These are phyloP conservation scores for Periophthalmodon schlosseri DNA, from an alignment of 2,113 vertebrate genomes.

Conservation along the genomic window DNA sequence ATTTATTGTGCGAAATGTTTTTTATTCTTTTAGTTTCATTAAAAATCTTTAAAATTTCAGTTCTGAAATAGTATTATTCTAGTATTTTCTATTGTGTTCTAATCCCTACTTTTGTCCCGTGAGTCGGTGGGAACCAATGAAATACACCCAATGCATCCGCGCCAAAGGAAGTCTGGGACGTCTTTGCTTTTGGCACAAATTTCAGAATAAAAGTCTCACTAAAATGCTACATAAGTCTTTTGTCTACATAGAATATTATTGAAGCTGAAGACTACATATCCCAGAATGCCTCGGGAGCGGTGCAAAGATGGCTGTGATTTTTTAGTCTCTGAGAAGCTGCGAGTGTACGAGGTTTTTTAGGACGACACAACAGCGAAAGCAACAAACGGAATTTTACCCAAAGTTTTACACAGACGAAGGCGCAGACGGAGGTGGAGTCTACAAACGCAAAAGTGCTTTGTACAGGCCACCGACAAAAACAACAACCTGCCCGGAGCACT, in stretches of 20 bases:
- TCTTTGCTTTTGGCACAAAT: conserved; percentile 64
- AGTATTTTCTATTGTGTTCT: conserved; percentile 40
- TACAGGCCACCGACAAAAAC: conserved; percentile 96
- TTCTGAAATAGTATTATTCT: conserved; percentile 75
- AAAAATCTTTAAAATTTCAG: conserved; percentile 81
- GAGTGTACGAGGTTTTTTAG: conserved; percentile 79
- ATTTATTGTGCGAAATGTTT: conserved; percentile 85
- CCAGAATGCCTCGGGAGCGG: conserved; percentile 90
- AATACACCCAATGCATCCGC: conserved; percentile 97
- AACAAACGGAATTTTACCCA: conserved; percentile 80
- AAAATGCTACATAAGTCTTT: conserved; percentile 80
- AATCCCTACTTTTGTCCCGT: conserved; percentile 49
- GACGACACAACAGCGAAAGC: conserved; percentile 99
- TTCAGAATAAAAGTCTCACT: conserved; percentile 82
- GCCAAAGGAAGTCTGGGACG: conserved; percentile 94
- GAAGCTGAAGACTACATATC: conserved; percentile 84
- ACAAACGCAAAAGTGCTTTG: conserved; percentile 78
- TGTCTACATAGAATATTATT: conserved; percentile 27
- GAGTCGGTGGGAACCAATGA: conserved; percentile 91
- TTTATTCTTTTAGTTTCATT: conserved; percentile 79
- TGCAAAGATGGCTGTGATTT: conserved; percentile 96
- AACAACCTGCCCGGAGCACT: conserved; percentile 92
- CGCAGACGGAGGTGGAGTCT: conserved; percentile 86
- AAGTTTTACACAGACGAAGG: conserved; percentile 89
- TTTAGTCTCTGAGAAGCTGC: conserved; percentile 91